Percentiles rank a stretch among this genome's conserved stretches.
Evolutionary conservation across 2,888 invertebrate genomes (phyloP).

Genomic region (Tortricodes alternella): DNA sequence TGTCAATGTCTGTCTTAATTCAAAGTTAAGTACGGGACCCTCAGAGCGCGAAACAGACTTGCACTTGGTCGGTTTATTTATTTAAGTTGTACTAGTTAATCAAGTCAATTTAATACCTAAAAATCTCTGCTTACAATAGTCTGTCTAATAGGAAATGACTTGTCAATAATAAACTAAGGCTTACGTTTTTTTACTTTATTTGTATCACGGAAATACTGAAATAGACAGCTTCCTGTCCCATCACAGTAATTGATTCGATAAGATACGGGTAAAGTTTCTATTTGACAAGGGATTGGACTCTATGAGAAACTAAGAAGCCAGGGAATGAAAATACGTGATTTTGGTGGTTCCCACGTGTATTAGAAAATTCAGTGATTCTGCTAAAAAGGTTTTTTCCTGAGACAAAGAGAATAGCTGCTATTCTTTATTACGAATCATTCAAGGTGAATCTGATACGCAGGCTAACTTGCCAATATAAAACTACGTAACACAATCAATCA

Average conservation of each 20-base stretch:
- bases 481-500: too few relatives aligned
- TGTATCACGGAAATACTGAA: slow-evolving; percentile 32
- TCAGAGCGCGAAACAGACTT: too few relatives aligned
- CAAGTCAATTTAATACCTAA: too few relatives aligned
- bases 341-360: slow-evolving; percentile 18
- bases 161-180: not conserved
- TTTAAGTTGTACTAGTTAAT: too few relatives aligned
- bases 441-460: not conserved
- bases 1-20: too few relatives aligned
- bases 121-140: too few relatives aligned
- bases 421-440: not conserved
- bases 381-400: slow-evolving; percentile 12
- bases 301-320: slow-evolving; percentile 65
- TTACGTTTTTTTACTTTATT: slow-evolving; percentile 4
- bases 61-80: too few relatives aligned
- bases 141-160: not conserved
- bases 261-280: slow-evolving; percentile 74
- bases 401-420: not conserved
- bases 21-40: too few relatives aligned
- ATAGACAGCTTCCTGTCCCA: slow-evolving; percentile 60
- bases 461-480: too few relatives aligned
- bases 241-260: slow-evolving; percentile 78
- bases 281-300: slow-evolving; percentile 73
- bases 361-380: not conserved
- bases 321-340: slow-evolving; percentile 41